A percentile compares a stretch with the other conserved stretches of the same genome.
Evolutionary conservation across 2,797 vertebrate species (phyloP).

Genomic region (Hemitrygon akajei): DNA sequence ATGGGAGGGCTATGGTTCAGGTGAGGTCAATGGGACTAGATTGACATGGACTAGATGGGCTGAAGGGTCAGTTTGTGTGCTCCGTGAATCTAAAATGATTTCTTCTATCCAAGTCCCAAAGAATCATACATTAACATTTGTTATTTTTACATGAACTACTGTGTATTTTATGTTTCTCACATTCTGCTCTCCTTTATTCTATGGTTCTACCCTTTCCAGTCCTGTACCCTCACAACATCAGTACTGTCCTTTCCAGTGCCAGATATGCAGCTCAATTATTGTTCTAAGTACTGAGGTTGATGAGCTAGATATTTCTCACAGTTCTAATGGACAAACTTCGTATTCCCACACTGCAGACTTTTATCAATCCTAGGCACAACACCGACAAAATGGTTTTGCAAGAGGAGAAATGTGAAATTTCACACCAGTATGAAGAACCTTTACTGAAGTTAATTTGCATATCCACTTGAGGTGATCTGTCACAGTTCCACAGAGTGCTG

Average conservation of each 20-base stretch:
- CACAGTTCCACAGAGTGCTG: not conserved
- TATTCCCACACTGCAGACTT: not conserved
- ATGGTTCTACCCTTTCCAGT: not conserved
- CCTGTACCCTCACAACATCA: not conserved
- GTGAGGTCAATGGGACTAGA: no score
- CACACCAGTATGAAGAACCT: not conserved
- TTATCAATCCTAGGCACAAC: not conserved
- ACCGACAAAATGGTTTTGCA: not conserved
- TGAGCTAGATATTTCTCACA: not conserved
- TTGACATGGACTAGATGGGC: no score
- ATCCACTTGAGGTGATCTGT: slow-evolving; percentile 18
- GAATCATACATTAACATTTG: no score
- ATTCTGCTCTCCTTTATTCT: no score
- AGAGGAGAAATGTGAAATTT: not conserved
- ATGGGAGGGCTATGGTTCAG: no score
- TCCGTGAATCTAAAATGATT: no score
- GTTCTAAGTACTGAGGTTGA: not conserved
- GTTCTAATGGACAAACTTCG: not conserved
- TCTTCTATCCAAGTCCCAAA: no score
- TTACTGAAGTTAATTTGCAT: slow-evolving; percentile 21
- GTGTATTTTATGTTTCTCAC: no score
- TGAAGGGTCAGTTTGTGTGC: no score
- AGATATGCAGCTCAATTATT: no score
- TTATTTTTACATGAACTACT: no score
- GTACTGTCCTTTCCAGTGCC: no score